Percentiles rank a stretch among this genome's conserved stretches.
Conservation (phyloP, 2,113 vertebrate species). For the Sorex araneus region DNA sequence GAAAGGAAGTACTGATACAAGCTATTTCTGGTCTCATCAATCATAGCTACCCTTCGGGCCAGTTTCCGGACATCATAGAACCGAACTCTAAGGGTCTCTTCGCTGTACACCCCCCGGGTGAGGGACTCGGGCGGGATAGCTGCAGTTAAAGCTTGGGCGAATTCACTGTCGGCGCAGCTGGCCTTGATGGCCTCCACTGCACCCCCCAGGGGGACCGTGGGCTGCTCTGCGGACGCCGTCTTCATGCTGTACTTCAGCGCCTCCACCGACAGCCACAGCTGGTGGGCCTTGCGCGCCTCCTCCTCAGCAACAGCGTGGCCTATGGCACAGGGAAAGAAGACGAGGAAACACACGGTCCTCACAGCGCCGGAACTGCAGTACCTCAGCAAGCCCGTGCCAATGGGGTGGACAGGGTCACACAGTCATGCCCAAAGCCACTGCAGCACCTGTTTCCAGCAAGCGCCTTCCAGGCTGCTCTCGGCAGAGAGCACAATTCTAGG, state of each 20-base stretch:
- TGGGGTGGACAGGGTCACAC: neutral
- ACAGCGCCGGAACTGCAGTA: no score
- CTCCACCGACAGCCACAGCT: slow-evolving; percentile 98
- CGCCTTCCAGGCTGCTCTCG: neutral
- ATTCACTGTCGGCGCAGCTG: slow-evolving; percentile 91
- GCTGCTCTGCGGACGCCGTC: slow-evolving; percentile 88
- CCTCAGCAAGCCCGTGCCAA: neutral
- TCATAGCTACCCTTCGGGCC: slow-evolving; percentile 94
- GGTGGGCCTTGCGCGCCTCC: slow-evolving; percentile 95
- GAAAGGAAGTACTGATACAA: slow-evolving; percentile 98
- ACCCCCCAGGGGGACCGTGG: slow-evolving; percentile 91
- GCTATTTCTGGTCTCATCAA: slow-evolving; percentile 96
- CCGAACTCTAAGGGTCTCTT: slow-evolving; percentile 94
- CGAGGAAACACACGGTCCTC: neutral
- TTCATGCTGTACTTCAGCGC: slow-evolving; percentile 93
- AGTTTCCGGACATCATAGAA: slow-evolving; percentile 93
- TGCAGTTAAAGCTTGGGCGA: slow-evolving; percentile 91
- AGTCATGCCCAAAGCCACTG: neutral
- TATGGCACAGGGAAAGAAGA: slow-evolving; percentile 77
- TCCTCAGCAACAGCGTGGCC: slow-evolving; percentile 95
- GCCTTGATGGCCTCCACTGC: slow-evolving; percentile 91
- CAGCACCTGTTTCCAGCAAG: neutral
- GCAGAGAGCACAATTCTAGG: neutral
- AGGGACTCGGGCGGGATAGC: slow-evolving; percentile 94
- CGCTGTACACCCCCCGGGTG: slow-evolving; percentile 94